Percentiles rank a stretch among this genome's conserved stretches.
phyloP scores from a whole-genome alignment of 1,140 invertebrate genomes.

The Pachyrhynchus sulphureomaculatus region DNA sequence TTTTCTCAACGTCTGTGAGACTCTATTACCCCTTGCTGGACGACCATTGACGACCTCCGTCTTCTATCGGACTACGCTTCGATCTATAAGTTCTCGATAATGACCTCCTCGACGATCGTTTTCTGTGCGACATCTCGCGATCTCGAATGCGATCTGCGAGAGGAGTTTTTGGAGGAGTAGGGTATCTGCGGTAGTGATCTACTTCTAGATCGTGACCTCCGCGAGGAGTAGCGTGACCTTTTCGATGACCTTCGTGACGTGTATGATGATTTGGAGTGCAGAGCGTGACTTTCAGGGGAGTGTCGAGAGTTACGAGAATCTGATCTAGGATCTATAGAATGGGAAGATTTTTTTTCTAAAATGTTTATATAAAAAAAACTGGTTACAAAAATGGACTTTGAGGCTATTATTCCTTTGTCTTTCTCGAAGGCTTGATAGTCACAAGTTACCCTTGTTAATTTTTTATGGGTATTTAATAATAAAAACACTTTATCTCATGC shows the following conservation, averaged over 20 bases:
- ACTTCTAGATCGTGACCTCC: constrained; percentile 10
- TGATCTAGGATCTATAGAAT: constrained; percentile 23
- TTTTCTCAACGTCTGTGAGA: constrained; percentile 47
- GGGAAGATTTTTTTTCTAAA: too few relatives aligned
- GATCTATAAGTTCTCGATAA: constrained; percentile 27
- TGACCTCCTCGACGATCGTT: constrained; percentile 10
- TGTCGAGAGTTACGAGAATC: constrained; percentile 20
- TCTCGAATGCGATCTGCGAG: constrained; percentile 12
- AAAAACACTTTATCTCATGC: too few relatives aligned
- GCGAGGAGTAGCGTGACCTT: constrained; percentile 8
- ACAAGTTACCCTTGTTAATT: too few relatives aligned
- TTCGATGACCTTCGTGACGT: constrained; percentile 15
- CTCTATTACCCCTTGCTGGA: constrained; percentile 47
- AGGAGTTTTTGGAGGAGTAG: not conserved
- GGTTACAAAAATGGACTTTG: too few relatives aligned
- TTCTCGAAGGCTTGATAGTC: too few relatives aligned
- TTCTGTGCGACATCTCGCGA: constrained; percentile 8
- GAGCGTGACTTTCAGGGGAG: constrained; percentile 13
- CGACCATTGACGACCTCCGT: constrained; percentile 34
- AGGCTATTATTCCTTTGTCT: too few relatives aligned
- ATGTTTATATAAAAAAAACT: too few relatives aligned
- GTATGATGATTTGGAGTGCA: constrained; percentile 4
- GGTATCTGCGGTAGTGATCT: constrained; percentile 3
- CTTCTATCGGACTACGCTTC: constrained; percentile 12
- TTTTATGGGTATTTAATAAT: too few relatives aligned